phyloP scores from a whole-genome alignment of 1,140 invertebrate species.

The Grapholita molesta region DNA sequence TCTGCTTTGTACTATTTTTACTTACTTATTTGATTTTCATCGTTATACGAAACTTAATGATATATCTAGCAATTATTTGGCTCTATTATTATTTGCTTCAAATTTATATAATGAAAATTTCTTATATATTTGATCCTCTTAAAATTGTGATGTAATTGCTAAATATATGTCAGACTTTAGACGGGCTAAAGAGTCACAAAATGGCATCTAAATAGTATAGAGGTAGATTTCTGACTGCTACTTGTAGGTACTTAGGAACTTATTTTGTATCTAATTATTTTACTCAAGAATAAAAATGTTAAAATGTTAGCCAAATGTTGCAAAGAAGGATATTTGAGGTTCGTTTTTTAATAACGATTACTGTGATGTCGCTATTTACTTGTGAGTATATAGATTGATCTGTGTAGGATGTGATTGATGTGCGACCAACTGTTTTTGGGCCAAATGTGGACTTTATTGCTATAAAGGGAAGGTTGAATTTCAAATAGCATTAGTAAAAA shows the following conservation, averaged over 20 bases:
- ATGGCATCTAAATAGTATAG: constrained; percentile 33
- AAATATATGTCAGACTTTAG: neutral
- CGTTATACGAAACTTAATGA: neutral
- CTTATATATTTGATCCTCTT: neutral
- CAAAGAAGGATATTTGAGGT: neutral
- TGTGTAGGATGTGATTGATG: neutral
- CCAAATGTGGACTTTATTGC: neutral
- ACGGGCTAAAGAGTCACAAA: constrained; percentile 33
- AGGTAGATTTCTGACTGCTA: constrained; percentile 40
- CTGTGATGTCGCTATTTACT: neutral
- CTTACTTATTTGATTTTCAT: neutral
- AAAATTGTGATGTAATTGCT: neutral
- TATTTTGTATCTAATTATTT: constrained; percentile 16
- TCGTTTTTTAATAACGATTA: neutral
- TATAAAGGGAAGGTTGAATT: neutral
- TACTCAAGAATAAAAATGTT: neutral
- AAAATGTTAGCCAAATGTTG: neutral
- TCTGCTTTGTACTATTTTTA: neutral
- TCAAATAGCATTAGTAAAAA: neutral
- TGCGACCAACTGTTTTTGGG: neutral
- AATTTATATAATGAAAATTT: neutral
- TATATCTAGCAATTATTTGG: neutral
- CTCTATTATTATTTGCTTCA: neutral
- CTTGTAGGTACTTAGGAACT: constrained; percentile 41
- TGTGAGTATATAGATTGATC: neutral